These are phyloP conservation scores for Drosophila guanche DNA, from an alignment of 1,140 invertebrate genomes.

Conservation along the genomic window DNA sequence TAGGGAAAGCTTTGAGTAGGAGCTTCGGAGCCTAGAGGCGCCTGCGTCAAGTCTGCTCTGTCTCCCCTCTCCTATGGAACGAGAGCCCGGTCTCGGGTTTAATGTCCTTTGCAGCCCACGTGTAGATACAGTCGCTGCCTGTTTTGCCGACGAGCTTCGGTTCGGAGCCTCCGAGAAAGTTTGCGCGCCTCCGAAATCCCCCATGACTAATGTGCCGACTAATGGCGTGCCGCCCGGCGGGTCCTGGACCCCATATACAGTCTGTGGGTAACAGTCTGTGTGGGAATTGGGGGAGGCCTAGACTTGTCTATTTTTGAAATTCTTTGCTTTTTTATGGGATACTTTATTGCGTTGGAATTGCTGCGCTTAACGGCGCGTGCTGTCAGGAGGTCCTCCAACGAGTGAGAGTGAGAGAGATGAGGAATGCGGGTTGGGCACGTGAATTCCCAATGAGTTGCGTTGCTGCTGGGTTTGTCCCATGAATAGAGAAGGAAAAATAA, in stretches of 20 bases:
- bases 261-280: too few species aligned
- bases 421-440: slow-evolving; percentile 28
- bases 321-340: slow-evolving; percentile 72
- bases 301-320: slow-evolving; percentile 64
- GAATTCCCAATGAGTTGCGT: slow-evolving; percentile 51
- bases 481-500: slow-evolving; percentile 7
- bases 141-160: slow-evolving; percentile 43
- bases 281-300: slow-evolving; percentile 24
- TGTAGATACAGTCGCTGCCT: slow-evolving; percentile 66
- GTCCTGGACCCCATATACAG: neutral
- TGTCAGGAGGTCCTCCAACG: neutral
- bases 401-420: neutral
- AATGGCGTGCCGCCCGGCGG: slow-evolving; percentile 64
- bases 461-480: slow-evolving; percentile 35
- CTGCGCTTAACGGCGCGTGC: slow-evolving; percentile 58
- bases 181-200: slow-evolving; percentile 52
- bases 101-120: slow-evolving; percentile 75
- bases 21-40: slow-evolving; percentile 39
- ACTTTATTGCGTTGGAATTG: slow-evolving; percentile 77
- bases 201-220: slow-evolving; percentile 73
- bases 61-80: slow-evolving; percentile 10
- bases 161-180: slow-evolving; percentile 55
- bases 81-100: slow-evolving; percentile 53
- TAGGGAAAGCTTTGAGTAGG: slow-evolving; percentile 54
- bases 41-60: slow-evolving; percentile 46